Evolutionary conservation across 1,140 invertebrate genomes (phyloP), one percentile per base, ranked within the genome.

Genomic region (Amphibalanus amphitrite): DNA sequence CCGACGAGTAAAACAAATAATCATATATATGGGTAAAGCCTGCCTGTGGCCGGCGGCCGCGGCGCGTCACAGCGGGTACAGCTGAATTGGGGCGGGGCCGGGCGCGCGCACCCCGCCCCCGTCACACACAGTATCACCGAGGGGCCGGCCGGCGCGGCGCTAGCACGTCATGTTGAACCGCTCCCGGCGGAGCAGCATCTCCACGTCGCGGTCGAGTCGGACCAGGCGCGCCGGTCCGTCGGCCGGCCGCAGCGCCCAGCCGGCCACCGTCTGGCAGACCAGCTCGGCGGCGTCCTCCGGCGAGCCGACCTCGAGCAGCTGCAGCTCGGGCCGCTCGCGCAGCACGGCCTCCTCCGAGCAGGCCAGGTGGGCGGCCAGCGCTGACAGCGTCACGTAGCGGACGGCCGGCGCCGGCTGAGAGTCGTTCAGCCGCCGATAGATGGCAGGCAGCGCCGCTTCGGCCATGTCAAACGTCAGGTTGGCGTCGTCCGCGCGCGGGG

Each of bases 151-250:
- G 6, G 17, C 17, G 47, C 47, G 47, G 17, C 65, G 28, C 28
- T 67, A 67, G 65, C 65, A 28, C 17, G 65, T 67, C 65, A 67
- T 67, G 28, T 67, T 67, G 28, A 67, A 67, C 26, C 65, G 3
- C 8, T 67, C 26, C n/a, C 65, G 15, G n/a, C 10, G 26, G 3
- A 67, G n/a, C 6, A 67, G n/a, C 6, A 26, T 17, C 65, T 67
- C 65, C 8, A 67, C 65, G n/a, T 67, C 65, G 0, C 65, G 65
- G 17, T 26, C 28, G n/a, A 67, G 65, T 28, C 65, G 65, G n/a
- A 67, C 47, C 47, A 59, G 47, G 47, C 47, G 65, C 65, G 8
- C n/a, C 65, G 26, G 65, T 26, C 17, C 26, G 6, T 65, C 64
- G 20, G 4, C 64, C 17, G 17, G 3, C 17, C 1, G 3, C 17